Evolutionary conservation across 2,888 invertebrate genomes (phyloP).

Genomic region (Caenorhabditis sp.): DNA sequence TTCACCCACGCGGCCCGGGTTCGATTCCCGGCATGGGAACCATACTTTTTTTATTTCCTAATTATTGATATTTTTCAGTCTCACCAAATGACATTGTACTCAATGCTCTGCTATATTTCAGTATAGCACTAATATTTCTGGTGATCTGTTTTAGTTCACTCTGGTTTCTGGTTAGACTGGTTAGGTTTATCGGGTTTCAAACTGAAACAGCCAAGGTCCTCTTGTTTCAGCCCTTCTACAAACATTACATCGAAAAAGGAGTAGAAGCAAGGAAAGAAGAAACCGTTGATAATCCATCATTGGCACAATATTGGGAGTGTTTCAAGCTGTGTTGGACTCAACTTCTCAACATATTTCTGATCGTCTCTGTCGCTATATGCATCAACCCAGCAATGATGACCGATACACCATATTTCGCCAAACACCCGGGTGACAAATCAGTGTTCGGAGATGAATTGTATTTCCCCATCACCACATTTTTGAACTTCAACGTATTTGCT

Average conservation of each 20-base stretch:
- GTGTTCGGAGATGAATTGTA: conserved; percentile 50
- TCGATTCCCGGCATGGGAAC: not conserved
- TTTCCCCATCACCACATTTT: conserved; percentile 83
- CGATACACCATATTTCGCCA: conserved; percentile 39
- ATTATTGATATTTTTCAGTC: conserved; percentile 30
- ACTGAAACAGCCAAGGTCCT: too few species aligned
- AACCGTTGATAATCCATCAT: conserved; percentile 39
- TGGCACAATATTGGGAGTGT: conserved; percentile 50
- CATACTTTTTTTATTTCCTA: conserved; percentile 16
- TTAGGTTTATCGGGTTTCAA: too few species aligned
- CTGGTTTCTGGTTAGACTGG: conserved; percentile 89
- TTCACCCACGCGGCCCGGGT: not conserved
- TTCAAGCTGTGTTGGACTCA: conserved; percentile 77
- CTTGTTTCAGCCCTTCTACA: conserved; percentile 53
- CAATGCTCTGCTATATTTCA: conserved; percentile 95
- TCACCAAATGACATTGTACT: conserved; percentile 51
- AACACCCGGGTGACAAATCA: conserved; percentile 15
- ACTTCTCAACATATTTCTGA: conserved; percentile 87
- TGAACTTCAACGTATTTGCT: conserved; percentile 91
- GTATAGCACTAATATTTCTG: conserved; percentile 88
- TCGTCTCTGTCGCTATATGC: conserved; percentile 88
- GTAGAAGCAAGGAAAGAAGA: conserved; percentile 38
- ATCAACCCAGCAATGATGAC: conserved; percentile 83
- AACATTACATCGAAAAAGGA: conserved; percentile 42
- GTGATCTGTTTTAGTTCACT: conserved; percentile 93